Conservation (phyloP, 1,140 invertebrate species). For the Halyomorpha halys region DNA sequence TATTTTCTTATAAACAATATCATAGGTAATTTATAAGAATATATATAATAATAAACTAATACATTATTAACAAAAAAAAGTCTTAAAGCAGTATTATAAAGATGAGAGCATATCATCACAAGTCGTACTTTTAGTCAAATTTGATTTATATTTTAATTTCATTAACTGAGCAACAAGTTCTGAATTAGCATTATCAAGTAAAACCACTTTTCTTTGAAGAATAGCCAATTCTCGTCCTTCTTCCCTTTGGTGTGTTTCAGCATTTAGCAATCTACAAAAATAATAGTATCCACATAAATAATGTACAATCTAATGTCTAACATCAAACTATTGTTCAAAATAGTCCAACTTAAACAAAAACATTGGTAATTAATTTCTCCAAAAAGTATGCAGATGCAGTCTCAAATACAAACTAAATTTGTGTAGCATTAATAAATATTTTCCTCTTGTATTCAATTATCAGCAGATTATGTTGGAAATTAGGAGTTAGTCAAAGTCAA, state of each 20-base stretch:
- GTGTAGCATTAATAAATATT: too few relatives aligned
- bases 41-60: too few relatives aligned
- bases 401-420: too few relatives aligned
- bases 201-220: conserved; percentile 33
- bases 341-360: not conserved
- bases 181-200: conserved; percentile 34
- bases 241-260: conserved; percentile 32
- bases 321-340: not conserved
- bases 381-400: too few relatives aligned
- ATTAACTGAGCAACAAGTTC: conserved; percentile 34
- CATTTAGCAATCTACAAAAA: conserved; percentile 31
- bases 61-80: too few relatives aligned
- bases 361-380: not conserved
- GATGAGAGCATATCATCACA: conserved; percentile 30
- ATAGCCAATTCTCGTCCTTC: conserved; percentile 33
- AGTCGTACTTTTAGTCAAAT: conserved; percentile 30
- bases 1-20: too few relatives aligned
- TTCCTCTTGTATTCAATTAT: too few relatives aligned
- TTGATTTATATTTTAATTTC: conserved; percentile 33
- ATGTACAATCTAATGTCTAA: too few relatives aligned
- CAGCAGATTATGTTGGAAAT: too few relatives aligned
- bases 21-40: too few relatives aligned
- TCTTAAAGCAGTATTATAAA: conserved; percentile 3
- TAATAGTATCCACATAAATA: not conserved
- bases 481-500: too few relatives aligned